Conservation (phyloP, 2,888 invertebrate genomes). For the Xestia rhomboidea region DNA sequence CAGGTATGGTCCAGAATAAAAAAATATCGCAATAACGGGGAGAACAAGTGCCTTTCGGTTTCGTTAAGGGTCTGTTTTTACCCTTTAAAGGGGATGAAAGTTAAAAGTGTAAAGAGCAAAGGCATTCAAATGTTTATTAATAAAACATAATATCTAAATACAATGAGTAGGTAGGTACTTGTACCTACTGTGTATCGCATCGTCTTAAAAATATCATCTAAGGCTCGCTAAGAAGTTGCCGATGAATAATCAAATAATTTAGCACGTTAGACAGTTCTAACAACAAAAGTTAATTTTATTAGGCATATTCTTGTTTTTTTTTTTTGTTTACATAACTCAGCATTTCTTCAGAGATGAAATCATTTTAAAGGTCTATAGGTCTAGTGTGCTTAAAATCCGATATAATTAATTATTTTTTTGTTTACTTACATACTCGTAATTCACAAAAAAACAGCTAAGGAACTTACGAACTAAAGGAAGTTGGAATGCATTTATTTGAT, state of each 20-base stretch:
- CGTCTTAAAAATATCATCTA: neutral
- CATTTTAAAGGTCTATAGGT: neutral
- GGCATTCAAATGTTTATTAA: neutral
- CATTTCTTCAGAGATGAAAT: neutral
- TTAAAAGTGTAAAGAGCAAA: neutral
- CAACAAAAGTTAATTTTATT: neutral
- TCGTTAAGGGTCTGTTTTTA: too few relatives aligned
- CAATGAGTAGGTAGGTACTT: neutral
- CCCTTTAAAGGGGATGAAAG: too few relatives aligned
- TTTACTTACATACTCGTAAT: neutral
- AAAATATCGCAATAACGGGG: too few relatives aligned
- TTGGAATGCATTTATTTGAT: constrained; percentile 9
- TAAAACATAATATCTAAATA: neutral
- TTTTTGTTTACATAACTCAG: neutral
- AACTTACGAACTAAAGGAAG: constrained; percentile 16
- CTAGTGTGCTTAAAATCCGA: neutral
- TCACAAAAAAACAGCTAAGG: neutral
- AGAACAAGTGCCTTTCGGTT: too few relatives aligned
- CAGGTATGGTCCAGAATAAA: too few relatives aligned
- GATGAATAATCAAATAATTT: neutral
- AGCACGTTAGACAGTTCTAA: neutral
- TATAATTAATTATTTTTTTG: neutral
- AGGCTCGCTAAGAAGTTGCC: neutral
- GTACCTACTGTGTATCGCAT: neutral
- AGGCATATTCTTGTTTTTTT: neutral